A percentile compares a stretch with the other conserved stretches of the same genome.
phyloP scores from a whole-genome alignment of 2,113 vertebrate genomes.

The Nannospalax galili region DNA sequence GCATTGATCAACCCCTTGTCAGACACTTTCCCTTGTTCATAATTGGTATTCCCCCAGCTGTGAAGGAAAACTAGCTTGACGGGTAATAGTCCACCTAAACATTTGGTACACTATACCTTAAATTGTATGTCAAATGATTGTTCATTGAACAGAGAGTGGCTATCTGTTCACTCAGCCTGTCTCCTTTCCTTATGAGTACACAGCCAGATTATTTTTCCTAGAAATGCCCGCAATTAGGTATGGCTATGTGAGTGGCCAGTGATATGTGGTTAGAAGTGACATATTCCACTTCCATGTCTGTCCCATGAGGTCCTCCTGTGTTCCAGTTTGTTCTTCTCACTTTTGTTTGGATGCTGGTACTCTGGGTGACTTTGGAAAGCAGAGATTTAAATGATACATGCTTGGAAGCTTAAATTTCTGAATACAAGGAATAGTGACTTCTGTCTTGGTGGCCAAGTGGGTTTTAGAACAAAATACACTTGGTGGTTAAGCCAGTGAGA shows the following conservation, averaged over 20 bases:
- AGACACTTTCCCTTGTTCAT: neutral
- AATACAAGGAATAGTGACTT: neutral
- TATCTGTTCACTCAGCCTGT: neutral
- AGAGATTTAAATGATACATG: neutral
- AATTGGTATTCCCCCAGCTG: neutral
- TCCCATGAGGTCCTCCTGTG: neutral
- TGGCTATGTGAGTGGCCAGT: neutral
- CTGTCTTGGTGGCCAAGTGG: neutral
- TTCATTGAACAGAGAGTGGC: neutral
- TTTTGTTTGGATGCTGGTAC: neutral
- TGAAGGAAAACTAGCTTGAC: neutral
- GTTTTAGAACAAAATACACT: slow-evolving; percentile 11
- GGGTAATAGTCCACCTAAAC: neutral
- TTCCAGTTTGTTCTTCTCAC: neutral
- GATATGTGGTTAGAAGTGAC: neutral
- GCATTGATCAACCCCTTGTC: neutral
- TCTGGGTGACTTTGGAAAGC: neutral
- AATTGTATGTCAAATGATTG: neutral
- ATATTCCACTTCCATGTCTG: neutral
- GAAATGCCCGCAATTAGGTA: neutral
- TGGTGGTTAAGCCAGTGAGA: slow-evolving; percentile 19
- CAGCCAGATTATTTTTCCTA: neutral
- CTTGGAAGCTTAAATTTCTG: neutral
- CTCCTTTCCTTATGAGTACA: neutral
- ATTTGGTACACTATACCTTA: neutral